These are phyloP conservation scores for Oedothorax gibbosus DNA, from an alignment of 1,140 invertebrate genomes.

Conservation along the genomic window DNA sequence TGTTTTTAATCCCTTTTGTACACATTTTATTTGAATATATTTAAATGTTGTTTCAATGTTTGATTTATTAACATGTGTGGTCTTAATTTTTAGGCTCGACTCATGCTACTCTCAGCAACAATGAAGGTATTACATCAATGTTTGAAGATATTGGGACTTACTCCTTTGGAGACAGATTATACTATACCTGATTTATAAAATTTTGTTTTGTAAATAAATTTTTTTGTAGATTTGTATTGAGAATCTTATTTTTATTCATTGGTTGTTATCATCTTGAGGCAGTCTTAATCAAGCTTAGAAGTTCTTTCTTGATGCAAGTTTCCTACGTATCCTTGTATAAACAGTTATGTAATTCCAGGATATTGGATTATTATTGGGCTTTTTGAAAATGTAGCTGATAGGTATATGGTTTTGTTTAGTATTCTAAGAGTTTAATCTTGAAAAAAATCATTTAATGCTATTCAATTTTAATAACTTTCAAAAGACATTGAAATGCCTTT, in stretches of 20 bases:
- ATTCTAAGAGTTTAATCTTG: too few species aligned
- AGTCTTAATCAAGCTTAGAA: not conserved
- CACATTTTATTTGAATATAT: not conserved
- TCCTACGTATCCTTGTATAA: not conserved
- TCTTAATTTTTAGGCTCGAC: conserved; percentile 28
- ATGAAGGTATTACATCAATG: conserved; percentile 8
- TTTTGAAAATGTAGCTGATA: too few species aligned
- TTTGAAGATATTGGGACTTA: conserved; percentile 16
- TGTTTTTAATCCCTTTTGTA: too few species aligned
- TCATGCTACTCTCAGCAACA: conserved; percentile 13
- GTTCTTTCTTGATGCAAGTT: not conserved
- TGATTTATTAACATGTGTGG: not conserved
- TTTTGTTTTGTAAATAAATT: not conserved
- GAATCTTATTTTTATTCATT: not conserved
- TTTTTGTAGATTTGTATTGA: not conserved
- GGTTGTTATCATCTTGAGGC: not conserved
- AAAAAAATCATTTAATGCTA: too few species aligned
- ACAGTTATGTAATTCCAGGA: not conserved
- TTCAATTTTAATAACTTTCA: too few species aligned
- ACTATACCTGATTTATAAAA: not conserved
- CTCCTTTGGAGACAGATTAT: conserved; percentile 29
- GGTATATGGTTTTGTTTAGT: too few species aligned
- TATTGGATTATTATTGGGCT: not conserved
- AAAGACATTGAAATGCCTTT: too few species aligned
- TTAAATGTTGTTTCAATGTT: not conserved